phyloP scores from a whole-genome alignment of 2,113 vertebrate genomes.

The Girardinichthys multiradiatus region DNA sequence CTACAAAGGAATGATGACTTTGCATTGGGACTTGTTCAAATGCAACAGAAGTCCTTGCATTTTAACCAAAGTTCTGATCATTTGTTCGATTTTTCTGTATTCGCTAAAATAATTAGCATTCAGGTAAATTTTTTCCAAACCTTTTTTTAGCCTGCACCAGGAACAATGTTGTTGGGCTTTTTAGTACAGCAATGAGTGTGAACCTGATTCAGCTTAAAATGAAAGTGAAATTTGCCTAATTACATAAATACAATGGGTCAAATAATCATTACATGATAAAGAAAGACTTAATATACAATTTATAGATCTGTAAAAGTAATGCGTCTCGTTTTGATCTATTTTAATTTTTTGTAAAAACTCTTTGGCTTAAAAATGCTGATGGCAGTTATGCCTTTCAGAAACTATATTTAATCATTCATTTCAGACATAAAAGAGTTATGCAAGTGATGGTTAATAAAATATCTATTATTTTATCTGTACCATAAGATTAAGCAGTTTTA shows the following conservation, averaged over 20 bases:
- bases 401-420: no score
- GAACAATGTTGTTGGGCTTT: no score
- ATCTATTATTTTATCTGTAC: not conserved
- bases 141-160: not conserved
- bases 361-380: no score
- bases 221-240: no score
- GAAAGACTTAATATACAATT: no score
- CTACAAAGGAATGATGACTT: not conserved
- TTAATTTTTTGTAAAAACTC: no score
- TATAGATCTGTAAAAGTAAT: no score
- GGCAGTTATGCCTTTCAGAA: no score
- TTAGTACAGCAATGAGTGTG: not conserved
- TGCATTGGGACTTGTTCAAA: constrained; percentile 8
- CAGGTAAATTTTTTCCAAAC: not conserved
- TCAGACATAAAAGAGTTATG: not conserved
- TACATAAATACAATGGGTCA: no score
- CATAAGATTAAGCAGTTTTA: not conserved
- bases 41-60: constrained; percentile 20
- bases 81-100: not conserved
- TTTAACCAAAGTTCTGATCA: not conserved
- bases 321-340: no score
- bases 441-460: not conserved
- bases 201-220: not conserved
- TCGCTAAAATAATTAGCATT: not conserved
- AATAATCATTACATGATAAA: no score